These are phyloP conservation scores for Ostrea denselamellosa DNA, from an alignment of 1,140 invertebrate genomes.

Conservation along the genomic window DNA sequence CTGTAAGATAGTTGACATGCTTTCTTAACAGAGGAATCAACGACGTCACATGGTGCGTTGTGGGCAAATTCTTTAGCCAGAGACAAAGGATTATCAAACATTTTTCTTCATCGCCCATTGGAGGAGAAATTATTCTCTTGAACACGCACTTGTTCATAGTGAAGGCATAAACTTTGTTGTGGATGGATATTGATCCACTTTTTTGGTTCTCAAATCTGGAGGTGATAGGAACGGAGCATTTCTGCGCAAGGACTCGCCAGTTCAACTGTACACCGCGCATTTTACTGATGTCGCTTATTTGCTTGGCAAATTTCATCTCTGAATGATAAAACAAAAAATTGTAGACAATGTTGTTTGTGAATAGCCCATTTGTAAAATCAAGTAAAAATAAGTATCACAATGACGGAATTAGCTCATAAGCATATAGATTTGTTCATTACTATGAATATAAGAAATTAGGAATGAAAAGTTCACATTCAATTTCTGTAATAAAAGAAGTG, in stretches of 20 bases:
- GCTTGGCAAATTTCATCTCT: neutral
- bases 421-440: too few species aligned
- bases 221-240: neutral
- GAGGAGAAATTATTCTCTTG: neutral
- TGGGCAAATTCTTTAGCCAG: neutral
- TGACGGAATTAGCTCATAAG: too few species aligned
- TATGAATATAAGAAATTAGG: too few species aligned
- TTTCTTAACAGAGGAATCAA: neutral
- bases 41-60: neutral
- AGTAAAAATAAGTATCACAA: too few species aligned
- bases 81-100: neutral
- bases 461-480: too few species aligned
- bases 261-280: neutral
- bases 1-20: neutral
- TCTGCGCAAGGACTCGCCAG: neutral
- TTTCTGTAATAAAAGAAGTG: too few species aligned
- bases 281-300: neutral
- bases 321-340: neutral
- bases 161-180: neutral
- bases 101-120: constrained; percentile 2
- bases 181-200: neutral
- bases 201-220: neutral
- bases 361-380: too few species aligned
- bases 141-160: constrained; percentile 10
- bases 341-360: too few species aligned